Base-by-base conservation (phyloP, 2,113 vertebrate species). In the Nanorana parkeri region DNA sequence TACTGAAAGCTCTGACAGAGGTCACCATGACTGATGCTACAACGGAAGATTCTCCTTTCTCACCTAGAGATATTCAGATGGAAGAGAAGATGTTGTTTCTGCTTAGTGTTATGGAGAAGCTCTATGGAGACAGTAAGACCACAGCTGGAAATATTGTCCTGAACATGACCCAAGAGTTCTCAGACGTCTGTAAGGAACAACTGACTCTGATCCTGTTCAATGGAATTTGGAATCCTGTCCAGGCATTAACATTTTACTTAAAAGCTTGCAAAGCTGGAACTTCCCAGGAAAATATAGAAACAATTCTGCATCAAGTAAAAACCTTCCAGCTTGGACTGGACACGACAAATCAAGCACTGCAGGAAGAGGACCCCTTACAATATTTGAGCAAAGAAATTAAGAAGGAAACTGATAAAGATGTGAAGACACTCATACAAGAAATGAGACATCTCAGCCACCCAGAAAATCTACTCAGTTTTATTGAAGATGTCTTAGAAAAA, bases 1-100 rank as follows among this genome's bases (percentile, higher is more conserved):
- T 84, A 23, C 68, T 84, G 2, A 52, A 84, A 47, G 83, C 77
- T 2, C n/a, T 84, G 24, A 61, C 41, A n/a, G 15, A 76, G 24
- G 8, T 84, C 17, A 51, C 52, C 17, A 4, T 76, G 28, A 67
- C 29, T 10, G 29, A 29, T 56, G 28, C 54, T 17, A 20, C 26
- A 28, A 3, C 52, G n/a, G 54, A 60, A 1, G 20, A 16, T 4
- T 2, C 32, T 36, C 32, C 8, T 4, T 1, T 0, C 17, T 3
- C 4, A 8, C 11, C 7, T 20, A 5, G 2, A 58, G 32, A 36
- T 6, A 36, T 7, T 6, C 15, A 21, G 4, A 75, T 61, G 17
- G 56, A 61, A 4, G 54, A 32, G 0, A 75, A 26, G 56, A 32
- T 19, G 15, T 21, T 21, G 36, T 61, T 32, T 23, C 17, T 61